Conservation (phyloP, 1,140 invertebrate genomes). For the Monochamus saltuarius region DNA sequence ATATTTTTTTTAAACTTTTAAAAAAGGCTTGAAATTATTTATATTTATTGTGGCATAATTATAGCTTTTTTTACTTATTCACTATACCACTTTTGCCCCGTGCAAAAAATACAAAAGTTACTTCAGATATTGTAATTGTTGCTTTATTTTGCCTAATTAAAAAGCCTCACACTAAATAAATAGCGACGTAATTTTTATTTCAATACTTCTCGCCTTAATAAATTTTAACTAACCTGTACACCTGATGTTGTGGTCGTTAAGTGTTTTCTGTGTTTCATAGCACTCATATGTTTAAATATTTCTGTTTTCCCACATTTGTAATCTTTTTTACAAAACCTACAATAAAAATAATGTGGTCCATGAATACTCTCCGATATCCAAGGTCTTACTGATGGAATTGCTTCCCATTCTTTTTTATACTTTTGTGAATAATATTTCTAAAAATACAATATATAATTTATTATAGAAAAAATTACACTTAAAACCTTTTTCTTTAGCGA, state of each 20-base stretch:
- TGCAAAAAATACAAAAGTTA: too few species aligned
- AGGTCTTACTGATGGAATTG: conserved; percentile 40
- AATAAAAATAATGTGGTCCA: conserved; percentile 44
- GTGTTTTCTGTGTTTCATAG: conserved; percentile 42
- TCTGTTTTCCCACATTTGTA: conserved; percentile 44
- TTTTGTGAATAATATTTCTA: conserved; percentile 41
- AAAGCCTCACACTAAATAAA: too few species aligned
- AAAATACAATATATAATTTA: conserved; percentile 12
- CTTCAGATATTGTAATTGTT: too few species aligned
- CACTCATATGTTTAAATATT: conserved; percentile 45
- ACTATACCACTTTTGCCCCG: too few species aligned
- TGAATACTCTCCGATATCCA: conserved; percentile 43
- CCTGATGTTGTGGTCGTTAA: conserved; percentile 28
- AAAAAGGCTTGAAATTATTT: too few species aligned
- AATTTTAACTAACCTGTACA: conserved; percentile 28
- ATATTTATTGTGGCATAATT: too few species aligned
- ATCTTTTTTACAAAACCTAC: conserved; percentile 47
- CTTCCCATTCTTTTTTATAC: conserved; percentile 47
- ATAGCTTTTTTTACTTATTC: too few species aligned
- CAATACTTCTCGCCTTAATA: too few species aligned
- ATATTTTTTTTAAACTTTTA: too few species aligned
- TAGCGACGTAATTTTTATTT: too few species aligned
- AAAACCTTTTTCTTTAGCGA: conserved; percentile 20
- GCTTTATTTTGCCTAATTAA: too few species aligned
- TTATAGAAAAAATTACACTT: conserved; percentile 1